Base-by-base conservation (phyloP, 2,113 vertebrate species). In the Pachyramphus minor region DNA sequence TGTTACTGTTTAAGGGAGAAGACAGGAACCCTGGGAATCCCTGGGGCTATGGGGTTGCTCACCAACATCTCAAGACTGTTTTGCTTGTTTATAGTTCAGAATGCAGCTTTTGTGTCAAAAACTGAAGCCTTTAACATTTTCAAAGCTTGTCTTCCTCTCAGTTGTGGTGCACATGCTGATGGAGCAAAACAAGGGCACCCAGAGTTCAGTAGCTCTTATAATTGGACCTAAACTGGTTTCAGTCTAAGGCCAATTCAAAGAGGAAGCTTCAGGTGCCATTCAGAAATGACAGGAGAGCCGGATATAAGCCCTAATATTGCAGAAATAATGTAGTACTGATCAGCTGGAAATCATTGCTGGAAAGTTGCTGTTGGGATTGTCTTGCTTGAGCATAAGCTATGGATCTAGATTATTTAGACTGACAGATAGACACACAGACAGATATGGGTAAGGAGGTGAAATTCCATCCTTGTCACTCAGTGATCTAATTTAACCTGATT, bases 121-220 rank as follows among this genome's bases (percentile, higher is more conserved):
- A 21, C 44, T 81, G 83, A 96, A 95, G 68, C 59, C 60, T 93
- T 95, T 91, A 94, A 81, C 87, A 87, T 97, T 97, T 95, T 80
- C 85, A 95, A 94, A 91, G 49, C 59, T 59, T 83, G 59, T 67
- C 83, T 91, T 84, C 59, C 58, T 94, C 91, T 93, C 84, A 72
- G 84, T 72, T 79, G 39, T 91, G 62, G 71, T 90, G 59, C 67
- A 79, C 75, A 42, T 78, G 28, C 52, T 72, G 87, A 89, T 80
- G 73, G 83, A 93, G 80, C 71, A 94, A 94, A 95, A 94, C 67
- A 95, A 93, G 94, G 89, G 93, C 89, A 94, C 47, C 16, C n/a
- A 84, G 95, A 97, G 93, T 96, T 96, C 95, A 94, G 76, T 25
- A 69, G 71, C 71, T 97, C 77, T 95, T 73, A 81, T 93, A 96